Evolutionary conservation across 2,113 vertebrate species (phyloP), one percentile per base, ranked within the genome.

Genomic region (Nyctereutes procyonoides): DNA sequence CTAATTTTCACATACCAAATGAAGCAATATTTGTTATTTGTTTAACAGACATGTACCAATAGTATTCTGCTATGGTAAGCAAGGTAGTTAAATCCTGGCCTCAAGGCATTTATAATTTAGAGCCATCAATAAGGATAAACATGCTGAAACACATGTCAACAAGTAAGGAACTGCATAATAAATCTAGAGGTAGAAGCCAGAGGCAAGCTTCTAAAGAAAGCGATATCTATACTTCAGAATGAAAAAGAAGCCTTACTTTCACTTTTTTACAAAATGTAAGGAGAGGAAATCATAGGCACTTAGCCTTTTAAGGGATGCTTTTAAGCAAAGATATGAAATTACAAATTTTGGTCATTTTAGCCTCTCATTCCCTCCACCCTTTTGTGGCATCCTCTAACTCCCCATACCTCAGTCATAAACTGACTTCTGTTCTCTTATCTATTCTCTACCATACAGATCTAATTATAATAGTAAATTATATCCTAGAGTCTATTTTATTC

Each of bases 31-130:
- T 93, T 94, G 83, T 80, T 92, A 69, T 86, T 76, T 92, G 22
- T 94, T 97, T 74, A 79, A 63, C 58, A 91, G 84, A 48, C 28
- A 16, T 86, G 12, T 79, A 58, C 30, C 56, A 74, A 48, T 71
- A 56, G 55, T 48, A 65, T 85, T 95, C 87, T 84, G 69, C 91
- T 92, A 79, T 89, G 56, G 56, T 94, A 93, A 97, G 90, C 92
- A 95, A 96, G 71, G 81, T 91, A 88, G 73, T 88, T 71, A 86
- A 67, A 95, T 80, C 56, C 63, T 96, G 79, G 60, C 67, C 65
- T 91, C 56, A 53, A 80, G 55, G 83, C 56, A 95, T 94, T 93
- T 95, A 83, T 96, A 96, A 97, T 96, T 97, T 95, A 96, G 97
- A 93, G 58, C 62, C 69, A 97, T 80, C 95, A 90, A 77, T 95